Evolutionary conservation across 2,888 invertebrate genomes (phyloP), one percentile per base, ranked within the genome.

Genomic region (Neoascia interrupta): DNA sequence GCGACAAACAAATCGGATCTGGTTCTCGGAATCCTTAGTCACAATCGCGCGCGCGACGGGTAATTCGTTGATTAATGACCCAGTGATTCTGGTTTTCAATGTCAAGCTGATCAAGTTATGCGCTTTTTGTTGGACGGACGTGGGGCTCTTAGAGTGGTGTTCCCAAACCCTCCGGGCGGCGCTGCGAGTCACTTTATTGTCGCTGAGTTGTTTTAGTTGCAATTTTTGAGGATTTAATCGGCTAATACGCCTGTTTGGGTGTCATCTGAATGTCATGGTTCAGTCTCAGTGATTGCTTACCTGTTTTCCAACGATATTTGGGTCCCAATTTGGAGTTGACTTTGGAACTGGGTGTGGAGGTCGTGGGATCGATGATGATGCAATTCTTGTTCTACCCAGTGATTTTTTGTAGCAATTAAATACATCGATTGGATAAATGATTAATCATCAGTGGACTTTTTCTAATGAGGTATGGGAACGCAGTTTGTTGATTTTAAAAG

Each of bases 41-140:
- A 69, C 74, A 80, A 80, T 74, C 80, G 68, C 28, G 45, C 36
- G 60, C 54, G 73, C 80, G 74, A 69, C 68, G 80, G 74, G 79
- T 80, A 69, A 80, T 80, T 80, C 80, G 74, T 74, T 80, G 80
- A 80, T 80, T 80, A 80, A 80, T 74, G 80, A 74, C 54, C 80
- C 74, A 63, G 63, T 68, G 79, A 68, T 68, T 79, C 66, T 73
- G 79, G 79, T 79, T 79, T 73, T 79, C 79, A 79, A 79, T 79
- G 79, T 79, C 79, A 79, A 56, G 73, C 79, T 45, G 79, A 66
- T 68, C 79, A 54, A 73, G 73, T 79, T 79, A 79, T 79, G 79
- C 61, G 79, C 66, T 79, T 61, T 66, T 36, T 53, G 34, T 51
- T 43, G 49, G 28, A n/a, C 54, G 34, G 21, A 21, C 51, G 51